phyloP scores from a whole-genome alignment of 2,797 vertebrate species.

The Benthosema pterotum region DNA sequence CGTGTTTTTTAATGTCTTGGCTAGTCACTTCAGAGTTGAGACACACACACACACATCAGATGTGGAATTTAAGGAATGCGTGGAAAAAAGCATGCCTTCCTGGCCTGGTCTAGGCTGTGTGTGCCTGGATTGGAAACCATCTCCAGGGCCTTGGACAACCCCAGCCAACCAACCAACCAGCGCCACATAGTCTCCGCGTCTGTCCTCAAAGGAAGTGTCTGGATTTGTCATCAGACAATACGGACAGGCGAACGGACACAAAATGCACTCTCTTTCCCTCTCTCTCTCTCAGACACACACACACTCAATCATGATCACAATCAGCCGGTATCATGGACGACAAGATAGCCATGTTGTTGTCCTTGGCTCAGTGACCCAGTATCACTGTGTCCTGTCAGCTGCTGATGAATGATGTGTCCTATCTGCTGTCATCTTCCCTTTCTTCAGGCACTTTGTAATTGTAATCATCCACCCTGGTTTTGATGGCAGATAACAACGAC shows the following conservation, averaged over 20 bases:
- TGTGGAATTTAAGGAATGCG: conserved; percentile 72
- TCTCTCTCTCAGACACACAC: too few relatives aligned
- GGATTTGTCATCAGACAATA: conserved; percentile 41
- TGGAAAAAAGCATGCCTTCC: conserved; percentile 39
- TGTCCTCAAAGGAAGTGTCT: conserved; percentile 37
- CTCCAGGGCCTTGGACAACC: conserved; percentile 47
- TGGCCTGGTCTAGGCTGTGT: conserved; percentile 11
- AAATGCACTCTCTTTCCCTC: conserved; percentile 5
- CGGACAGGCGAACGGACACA: background rate
- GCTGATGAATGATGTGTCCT: conserved; percentile 7
- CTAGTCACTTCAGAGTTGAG: conserved; percentile 14
- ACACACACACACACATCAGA: conserved; percentile 26
- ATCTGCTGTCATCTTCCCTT: too few relatives aligned
- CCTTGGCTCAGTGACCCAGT: background rate
- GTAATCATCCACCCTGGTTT: background rate
- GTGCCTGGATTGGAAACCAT: conserved; percentile 42
- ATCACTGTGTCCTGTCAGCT: conserved; percentile 11
- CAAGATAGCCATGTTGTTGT: background rate
- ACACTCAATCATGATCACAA: background rate
- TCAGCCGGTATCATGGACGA: conserved; percentile 3
- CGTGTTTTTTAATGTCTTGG: conserved; percentile 7
- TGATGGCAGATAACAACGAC: conserved; percentile 24
- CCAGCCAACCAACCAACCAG: conserved; percentile 28
- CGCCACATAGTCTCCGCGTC: conserved; percentile 34
- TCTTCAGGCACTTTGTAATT: too few relatives aligned